Evolutionary conservation across 2,113 vertebrate genomes (phyloP).

Genomic region (Chaetura pelagica): DNA sequence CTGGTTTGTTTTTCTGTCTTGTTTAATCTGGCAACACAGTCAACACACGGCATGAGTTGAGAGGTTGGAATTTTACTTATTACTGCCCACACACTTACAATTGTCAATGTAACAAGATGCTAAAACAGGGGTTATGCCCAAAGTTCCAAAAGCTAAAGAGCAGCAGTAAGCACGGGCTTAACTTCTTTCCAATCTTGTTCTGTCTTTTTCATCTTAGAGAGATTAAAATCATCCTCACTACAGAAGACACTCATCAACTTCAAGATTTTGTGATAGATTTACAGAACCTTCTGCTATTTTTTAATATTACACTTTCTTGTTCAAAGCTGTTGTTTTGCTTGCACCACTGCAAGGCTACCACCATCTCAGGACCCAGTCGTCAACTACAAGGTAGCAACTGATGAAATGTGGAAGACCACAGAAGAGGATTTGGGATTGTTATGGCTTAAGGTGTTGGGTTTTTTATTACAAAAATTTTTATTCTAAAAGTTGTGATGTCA

Average conservation of each 20-base stretch:
- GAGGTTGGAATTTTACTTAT: neutral
- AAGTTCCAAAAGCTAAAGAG: neutral
- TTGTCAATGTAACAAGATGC: neutral
- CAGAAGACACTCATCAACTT: neutral
- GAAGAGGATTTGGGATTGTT: neutral
- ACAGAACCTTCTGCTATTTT: neutral
- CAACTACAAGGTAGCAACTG: neutral
- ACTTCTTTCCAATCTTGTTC: neutral
- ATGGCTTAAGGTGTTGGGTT: fast-evolving
- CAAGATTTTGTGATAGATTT: neutral
- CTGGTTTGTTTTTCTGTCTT: neutral
- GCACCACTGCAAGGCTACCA: neutral
- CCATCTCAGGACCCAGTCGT: neutral
- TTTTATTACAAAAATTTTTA: neutral
- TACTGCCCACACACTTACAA: neutral
- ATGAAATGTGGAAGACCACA: neutral
- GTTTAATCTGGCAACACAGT: neutral
- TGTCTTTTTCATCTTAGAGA: neutral
- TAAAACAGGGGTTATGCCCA: neutral
- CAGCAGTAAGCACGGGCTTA: neutral
- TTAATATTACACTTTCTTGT: neutral
- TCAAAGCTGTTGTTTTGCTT: neutral
- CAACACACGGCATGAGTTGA: neutral
- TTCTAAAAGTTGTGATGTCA: neutral
- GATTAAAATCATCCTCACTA: neutral